Percentiles rank a stretch among this genome's conserved stretches.
phyloP scores from a whole-genome alignment of 2,888 invertebrate species.

The Muschampia plurimacula region DNA sequence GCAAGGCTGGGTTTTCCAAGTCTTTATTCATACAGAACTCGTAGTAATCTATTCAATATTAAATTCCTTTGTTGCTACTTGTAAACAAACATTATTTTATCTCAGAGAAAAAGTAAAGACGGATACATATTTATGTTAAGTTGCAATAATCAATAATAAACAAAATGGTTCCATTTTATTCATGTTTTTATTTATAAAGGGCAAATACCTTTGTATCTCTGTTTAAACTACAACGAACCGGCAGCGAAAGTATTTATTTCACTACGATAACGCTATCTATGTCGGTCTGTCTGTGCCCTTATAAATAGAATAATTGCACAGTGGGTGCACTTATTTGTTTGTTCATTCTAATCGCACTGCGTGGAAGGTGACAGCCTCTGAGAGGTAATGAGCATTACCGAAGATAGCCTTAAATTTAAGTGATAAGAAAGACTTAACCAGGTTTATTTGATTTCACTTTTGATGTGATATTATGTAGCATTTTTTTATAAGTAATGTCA shows the following conservation, averaged over 20 bases:
- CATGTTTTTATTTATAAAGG: conserved; percentile 16
- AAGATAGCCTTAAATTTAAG: background rate
- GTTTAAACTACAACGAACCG: conserved; percentile 26
- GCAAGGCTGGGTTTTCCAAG: too few relatives aligned
- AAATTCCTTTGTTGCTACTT: background rate
- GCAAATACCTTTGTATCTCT: conserved; percentile 24
- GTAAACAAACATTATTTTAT: background rate
- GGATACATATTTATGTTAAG: background rate
- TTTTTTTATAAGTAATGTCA: too few relatives aligned
- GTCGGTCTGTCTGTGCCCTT: conserved; percentile 44
- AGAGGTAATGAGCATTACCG: background rate
- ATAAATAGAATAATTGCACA: background rate
- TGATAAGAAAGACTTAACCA: background rate
- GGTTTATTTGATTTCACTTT: background rate
- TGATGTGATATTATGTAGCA: background rate
- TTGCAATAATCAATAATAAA: conserved; percentile 2
- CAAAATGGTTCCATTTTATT: conserved; percentile 12
- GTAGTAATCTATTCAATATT: background rate
- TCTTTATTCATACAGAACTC: background rate
- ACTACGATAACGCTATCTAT: conserved; percentile 47
- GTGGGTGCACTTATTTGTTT: background rate
- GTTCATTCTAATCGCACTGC: background rate
- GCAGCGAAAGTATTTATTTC: conserved; percentile 22
- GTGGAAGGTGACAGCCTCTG: background rate
- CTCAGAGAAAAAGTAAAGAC: background rate